Percentiles rank a stretch among this genome's conserved stretches.
Conservation (phyloP, 2,888 invertebrate genomes). For the Acrocera orbiculus region DNA sequence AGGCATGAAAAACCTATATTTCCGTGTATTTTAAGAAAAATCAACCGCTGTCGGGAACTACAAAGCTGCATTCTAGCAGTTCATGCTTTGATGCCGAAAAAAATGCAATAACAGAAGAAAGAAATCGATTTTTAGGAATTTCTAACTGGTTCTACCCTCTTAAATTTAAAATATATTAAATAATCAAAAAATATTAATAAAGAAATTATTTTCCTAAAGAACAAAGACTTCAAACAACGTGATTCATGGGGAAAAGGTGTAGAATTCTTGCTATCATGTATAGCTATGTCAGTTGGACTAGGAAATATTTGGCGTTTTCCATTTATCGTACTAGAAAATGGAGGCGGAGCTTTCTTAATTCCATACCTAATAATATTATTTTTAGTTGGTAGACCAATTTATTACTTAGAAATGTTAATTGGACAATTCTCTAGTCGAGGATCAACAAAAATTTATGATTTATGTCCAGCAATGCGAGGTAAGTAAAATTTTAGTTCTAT, state of each 20-base stretch:
- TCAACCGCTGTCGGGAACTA: no score
- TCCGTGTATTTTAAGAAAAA: no score
- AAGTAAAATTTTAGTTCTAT: constrained; percentile 11
- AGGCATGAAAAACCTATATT: no score
- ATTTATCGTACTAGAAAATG: constrained; percentile 46
- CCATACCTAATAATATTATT: constrained; percentile 45
- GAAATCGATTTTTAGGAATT: no score
- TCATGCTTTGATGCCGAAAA: no score
- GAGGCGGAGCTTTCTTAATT: constrained; percentile 49
- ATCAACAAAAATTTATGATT: constrained; percentile 46
- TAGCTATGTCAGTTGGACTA: constrained; percentile 43
- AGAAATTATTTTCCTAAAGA: no score
- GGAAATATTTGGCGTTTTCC: constrained; percentile 55
- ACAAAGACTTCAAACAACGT: no score
- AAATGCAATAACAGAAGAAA: no score
- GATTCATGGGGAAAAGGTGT: constrained; percentile 29
- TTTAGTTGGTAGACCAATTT: constrained; percentile 48
- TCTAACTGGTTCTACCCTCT: no score
- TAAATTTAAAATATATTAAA: no score
- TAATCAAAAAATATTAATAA: no score
- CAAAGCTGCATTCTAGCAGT: no score
- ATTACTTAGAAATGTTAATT: constrained; percentile 53
- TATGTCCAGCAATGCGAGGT: constrained; percentile 55
- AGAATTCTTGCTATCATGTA: constrained; percentile 31
- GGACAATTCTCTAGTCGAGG: constrained; percentile 58